Conservation (phyloP, 2,888 invertebrate species). For the Nomada ruficornis region DNA sequence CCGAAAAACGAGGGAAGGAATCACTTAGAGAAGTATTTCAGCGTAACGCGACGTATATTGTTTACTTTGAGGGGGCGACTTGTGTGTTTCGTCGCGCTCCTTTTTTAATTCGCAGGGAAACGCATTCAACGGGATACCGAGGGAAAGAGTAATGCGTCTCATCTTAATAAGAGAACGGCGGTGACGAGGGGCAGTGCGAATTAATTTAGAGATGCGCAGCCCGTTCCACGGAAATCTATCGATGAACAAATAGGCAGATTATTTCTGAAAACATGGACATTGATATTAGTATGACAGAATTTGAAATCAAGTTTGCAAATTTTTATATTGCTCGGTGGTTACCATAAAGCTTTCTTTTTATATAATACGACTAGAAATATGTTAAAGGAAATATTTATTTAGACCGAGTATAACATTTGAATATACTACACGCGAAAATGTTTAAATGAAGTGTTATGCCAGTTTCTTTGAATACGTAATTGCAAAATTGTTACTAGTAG, state of each 20-base stretch:
- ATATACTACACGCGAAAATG: too few relatives aligned
- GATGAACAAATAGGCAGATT: not conserved
- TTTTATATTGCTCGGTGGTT: not conserved
- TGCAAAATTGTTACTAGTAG: not conserved
- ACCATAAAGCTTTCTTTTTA: too few relatives aligned
- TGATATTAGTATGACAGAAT: not conserved
- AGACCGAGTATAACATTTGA: too few relatives aligned
- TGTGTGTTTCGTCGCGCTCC: constrained; percentile 1
- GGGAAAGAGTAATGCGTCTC: constrained; percentile 25
- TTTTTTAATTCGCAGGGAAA: not conserved
- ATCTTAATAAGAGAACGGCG: constrained; percentile 19
- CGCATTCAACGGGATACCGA: not conserved
- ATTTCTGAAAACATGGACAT: not conserved
- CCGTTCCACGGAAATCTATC: not conserved
- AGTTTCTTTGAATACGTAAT: not conserved
- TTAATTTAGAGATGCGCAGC: constrained; percentile 2
- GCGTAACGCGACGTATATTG: constrained; percentile 34
- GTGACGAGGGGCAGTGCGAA: not conserved
- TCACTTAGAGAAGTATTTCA: constrained; percentile 23
- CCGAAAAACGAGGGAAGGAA: constrained; percentile 16
- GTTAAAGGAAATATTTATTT: too few relatives aligned
- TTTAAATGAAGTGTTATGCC: too few relatives aligned
- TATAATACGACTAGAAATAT: too few relatives aligned
- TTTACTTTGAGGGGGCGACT: constrained; percentile 7
- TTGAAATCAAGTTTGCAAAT: not conserved